Base-by-base conservation (phyloP, 2,888 invertebrate species). In the Ennomos quercinarius region DNA sequence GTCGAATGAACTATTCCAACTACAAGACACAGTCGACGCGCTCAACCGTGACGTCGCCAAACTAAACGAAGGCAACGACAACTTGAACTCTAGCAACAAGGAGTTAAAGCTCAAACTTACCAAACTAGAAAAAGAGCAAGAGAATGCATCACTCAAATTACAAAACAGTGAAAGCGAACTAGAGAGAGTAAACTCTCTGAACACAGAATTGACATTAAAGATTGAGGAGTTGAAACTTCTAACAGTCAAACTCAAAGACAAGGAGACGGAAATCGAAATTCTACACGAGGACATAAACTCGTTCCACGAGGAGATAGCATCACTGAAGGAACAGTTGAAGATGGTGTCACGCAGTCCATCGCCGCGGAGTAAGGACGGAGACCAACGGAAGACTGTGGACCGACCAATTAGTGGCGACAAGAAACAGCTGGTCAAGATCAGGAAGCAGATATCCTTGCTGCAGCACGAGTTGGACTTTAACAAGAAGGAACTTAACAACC, bases 291-390 rank as follows among this genome's bases (percentile, higher is more conserved):
- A 93, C 43, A 86, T 91, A 0, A 87, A 88, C 49, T 76, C 85
- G 2, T 94, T 93, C 70, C 93, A 94, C 60, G 91, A 89, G 50
- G 93, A 94, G 66, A 87, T 93, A 55, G 86, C 86, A 8, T 77
- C 83, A 1, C 68, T 94, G 9, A 93, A 93, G 58, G 86, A 89
- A 34, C 89, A 93, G 60, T 53, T 93, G 9, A 84, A 93, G 72
- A 86, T 93, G 86, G 90, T 81, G 1, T 91, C 92, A 0, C 70
- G 91, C 1, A 93, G 93, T 55, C 94, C 95, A 11, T 95, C 95
- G 73, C 94, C 93, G 10, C 93, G 94, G 55, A 93, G 89, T 52
- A 94, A 93, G 66, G 90, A 84, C 57, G 82, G 93, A 10, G 94
- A 94, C 34, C 88, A 91, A 5, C 93, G 91, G 68, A 91, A 86